Evolutionary conservation across 1,140 invertebrate genomes (phyloP).

Genomic region (Orchestia grillus): DNA sequence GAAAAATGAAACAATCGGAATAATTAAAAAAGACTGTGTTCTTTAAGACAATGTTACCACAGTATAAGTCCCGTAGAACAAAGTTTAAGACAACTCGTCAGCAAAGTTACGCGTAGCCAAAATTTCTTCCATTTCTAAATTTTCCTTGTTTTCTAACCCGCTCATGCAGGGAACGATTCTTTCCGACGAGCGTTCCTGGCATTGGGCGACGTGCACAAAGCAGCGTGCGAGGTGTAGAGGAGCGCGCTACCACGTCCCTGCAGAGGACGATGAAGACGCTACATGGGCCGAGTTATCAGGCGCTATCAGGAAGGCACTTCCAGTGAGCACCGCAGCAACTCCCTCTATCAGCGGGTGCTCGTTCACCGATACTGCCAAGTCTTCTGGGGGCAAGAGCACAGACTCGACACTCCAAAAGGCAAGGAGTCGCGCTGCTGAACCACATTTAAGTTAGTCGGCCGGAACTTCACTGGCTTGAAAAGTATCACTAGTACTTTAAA

Average conservation of each 20-base stretch:
- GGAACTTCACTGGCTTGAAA: background rate
- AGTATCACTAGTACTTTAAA: background rate
- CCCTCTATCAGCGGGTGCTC: background rate
- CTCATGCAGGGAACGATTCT: background rate
- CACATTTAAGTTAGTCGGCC: background rate
- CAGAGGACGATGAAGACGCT: background rate
- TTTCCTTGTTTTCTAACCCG: too few species aligned
- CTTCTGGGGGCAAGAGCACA: background rate
- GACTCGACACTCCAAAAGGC: background rate
- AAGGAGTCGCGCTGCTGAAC: background rate
- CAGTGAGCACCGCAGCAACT: background rate
- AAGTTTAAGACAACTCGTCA: background rate
- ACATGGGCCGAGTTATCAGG: background rate
- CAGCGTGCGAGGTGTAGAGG: background rate
- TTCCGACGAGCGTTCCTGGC: background rate
- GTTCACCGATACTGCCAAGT: background rate
- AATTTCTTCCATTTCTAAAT: too few species aligned
- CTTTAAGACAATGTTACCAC: background rate
- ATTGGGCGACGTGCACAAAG: background rate
- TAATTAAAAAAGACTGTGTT: background rate
- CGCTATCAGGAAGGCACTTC: slow-evolving; percentile 6
- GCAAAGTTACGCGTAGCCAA: background rate
- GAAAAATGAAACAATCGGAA: background rate
- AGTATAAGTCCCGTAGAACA: background rate
- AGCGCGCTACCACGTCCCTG: background rate